A percentile compares a stretch with the other conserved stretches of the same genome.
Evolutionary conservation across 2,797 vertebrate genomes (phyloP).

Genomic region (Atherinosoma microstoma): DNA sequence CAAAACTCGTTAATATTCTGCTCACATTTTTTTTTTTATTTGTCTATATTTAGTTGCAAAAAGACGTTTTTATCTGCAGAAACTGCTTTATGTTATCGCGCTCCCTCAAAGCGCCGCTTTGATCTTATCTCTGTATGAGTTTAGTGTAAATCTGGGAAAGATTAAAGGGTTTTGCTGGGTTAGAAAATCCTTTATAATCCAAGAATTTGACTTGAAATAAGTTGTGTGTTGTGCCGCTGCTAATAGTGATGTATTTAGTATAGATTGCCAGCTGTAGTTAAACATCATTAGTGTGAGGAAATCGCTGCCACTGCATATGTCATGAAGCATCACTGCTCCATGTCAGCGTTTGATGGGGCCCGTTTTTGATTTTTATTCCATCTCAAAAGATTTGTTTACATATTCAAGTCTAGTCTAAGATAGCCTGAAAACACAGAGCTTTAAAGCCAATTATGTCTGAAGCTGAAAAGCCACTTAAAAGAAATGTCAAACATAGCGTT

Average conservation of each 20-base stretch:
- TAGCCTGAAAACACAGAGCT: conserved; percentile 32
- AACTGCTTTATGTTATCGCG: conserved; percentile 22
- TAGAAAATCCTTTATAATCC: conserved; percentile 51
- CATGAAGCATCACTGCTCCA: not conserved
- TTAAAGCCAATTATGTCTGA: conserved; percentile 46
- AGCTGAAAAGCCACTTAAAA: conserved; percentile 45
- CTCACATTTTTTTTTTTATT: conserved; percentile 15
- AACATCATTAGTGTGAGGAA: conserved; percentile 16
- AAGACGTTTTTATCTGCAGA: conserved; percentile 24
- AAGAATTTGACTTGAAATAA: conserved; percentile 42
- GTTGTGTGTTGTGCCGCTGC: conserved; percentile 2
- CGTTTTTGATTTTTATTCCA: conserved; percentile 5
- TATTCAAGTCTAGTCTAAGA: conserved; percentile 28
- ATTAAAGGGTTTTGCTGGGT: conserved; percentile 58
- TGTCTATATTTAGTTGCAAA: conserved; percentile 18
- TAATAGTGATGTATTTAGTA: conserved; percentile 15
- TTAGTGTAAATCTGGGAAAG: conserved; percentile 48
- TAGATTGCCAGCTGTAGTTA: conserved; percentile 11
- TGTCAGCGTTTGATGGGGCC: conserved; percentile 15
- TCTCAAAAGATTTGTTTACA: conserved; percentile 27
- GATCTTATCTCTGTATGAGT: conserved; percentile 40
- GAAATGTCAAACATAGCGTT: conserved; percentile 43
- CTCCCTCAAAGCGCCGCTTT: conserved; percentile 39
- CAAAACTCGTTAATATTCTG: conserved; percentile 29
- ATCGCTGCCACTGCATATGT: not conserved